Conservation (phyloP, 1,140 invertebrate genomes). For the Drosophila ananassae region DNA sequence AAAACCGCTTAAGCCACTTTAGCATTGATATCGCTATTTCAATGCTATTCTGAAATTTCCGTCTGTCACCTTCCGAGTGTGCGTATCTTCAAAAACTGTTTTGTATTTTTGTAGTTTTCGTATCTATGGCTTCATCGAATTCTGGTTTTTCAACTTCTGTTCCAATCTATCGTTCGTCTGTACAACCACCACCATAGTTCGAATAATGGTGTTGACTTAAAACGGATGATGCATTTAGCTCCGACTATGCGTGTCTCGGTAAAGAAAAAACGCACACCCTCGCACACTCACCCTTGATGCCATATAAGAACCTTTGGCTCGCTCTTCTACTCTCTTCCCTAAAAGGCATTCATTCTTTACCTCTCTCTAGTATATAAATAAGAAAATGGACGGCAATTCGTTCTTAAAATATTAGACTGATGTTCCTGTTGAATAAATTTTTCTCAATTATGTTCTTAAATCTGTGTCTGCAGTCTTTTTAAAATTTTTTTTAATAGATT, state of each 20-base stretch:
- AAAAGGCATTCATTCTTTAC: neutral
- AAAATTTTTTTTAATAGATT: too few relatives aligned
- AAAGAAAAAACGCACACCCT: constrained; percentile 24
- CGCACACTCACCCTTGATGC: constrained; percentile 15
- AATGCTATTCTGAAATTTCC: constrained; percentile 3
- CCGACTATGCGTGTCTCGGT: constrained; percentile 7
- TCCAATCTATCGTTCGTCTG: constrained; percentile 12
- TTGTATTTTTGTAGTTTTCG: constrained; percentile 64
- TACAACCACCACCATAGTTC: constrained; percentile 25
- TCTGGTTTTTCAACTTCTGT: constrained; percentile 65
- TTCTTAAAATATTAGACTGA: neutral
- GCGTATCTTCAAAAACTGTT: constrained; percentile 79
- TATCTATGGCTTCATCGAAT: constrained; percentile 63
- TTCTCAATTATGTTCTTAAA: too few relatives aligned
- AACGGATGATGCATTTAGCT: constrained; percentile 31
- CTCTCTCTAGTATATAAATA: neutral
- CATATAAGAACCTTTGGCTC: neutral
- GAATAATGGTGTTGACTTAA: constrained; percentile 24
- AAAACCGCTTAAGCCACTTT: neutral
- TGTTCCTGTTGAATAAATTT: too few relatives aligned
- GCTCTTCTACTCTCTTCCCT: neutral
- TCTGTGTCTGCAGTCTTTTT: too few relatives aligned
- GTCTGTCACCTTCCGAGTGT: constrained; percentile 49
- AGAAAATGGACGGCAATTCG: neutral
- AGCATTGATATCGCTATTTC: neutral